Evolutionary conservation across 2,113 vertebrate species (phyloP).

Genomic region (Calyptomena viridis): DNA sequence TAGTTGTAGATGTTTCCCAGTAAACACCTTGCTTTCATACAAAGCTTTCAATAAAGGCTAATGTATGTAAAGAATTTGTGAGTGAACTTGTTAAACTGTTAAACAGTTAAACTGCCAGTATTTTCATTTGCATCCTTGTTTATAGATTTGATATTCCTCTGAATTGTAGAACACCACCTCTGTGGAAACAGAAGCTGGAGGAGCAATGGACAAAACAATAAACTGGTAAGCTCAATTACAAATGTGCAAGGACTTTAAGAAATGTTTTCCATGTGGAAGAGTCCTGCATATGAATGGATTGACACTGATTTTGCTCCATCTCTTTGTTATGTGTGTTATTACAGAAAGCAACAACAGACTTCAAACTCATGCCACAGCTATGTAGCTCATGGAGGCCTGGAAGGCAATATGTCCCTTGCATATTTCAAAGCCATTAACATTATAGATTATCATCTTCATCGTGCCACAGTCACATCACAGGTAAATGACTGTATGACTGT

Average conservation of each 20-base stretch:
- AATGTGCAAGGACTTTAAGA: not conserved
- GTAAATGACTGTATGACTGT: not conserved
- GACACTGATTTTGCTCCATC: not conserved
- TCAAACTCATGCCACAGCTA: not conserved
- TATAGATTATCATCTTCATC: not conserved
- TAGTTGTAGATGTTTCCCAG: not conserved
- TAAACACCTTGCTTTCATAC: not conserved
- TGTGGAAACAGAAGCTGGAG: not conserved
- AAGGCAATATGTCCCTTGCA: not conserved
- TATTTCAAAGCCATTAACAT: not conserved
- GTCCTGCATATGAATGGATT: not conserved
- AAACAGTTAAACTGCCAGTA: not conserved
- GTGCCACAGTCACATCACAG: not conserved
- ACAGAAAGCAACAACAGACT: not conserved
- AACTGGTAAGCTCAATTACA: not conserved
- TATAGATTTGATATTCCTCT: not conserved
- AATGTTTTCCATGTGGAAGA: not conserved
- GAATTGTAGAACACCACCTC: not conserved
- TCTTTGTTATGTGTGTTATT: not conserved
- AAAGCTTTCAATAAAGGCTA: not conserved
- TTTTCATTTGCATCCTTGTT: not conserved
- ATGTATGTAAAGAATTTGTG: not conserved
- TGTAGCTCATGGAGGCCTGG: fast-evolving
- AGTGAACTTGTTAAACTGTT: too few species aligned
- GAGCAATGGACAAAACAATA: not conserved